These are phyloP conservation scores for Hippopotamyrus pictus DNA, from an alignment of 2,797 vertebrate species.

Conservation along the genomic window DNA sequence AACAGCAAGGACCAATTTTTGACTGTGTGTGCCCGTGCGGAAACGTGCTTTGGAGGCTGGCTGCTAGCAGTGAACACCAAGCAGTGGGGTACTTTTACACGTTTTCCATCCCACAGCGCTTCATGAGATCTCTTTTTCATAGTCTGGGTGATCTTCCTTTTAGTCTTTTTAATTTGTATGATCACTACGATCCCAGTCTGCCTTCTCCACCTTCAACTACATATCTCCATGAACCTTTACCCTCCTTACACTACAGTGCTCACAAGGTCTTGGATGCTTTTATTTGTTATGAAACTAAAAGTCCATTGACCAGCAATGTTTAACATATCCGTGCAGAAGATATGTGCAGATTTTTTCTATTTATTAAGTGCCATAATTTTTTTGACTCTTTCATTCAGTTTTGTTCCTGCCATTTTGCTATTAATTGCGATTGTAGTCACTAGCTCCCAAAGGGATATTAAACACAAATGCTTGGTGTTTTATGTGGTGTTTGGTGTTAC, in stretches of 20 bases:
- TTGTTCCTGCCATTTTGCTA: background rate
- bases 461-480: background rate
- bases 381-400: background rate
- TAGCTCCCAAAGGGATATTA: background rate
- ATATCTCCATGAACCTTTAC: background rate
- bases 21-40: background rate
- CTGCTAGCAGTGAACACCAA: background rate
- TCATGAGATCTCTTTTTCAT: background rate
- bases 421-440: background rate
- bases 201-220: background rate
- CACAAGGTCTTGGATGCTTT: background rate
- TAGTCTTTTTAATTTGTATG: background rate
- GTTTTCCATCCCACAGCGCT: background rate
- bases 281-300: background rate
- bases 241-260: background rate
- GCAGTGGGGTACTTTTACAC: background rate
- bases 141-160: background rate
- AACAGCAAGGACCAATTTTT: background rate
- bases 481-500: background rate
- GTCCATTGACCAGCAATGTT: background rate
- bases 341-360: background rate
- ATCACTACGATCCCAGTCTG: background rate
- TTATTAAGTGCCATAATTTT: background rate
- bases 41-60: background rate
- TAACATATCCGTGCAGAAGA: background rate